Base-by-base conservation (phyloP, 2,888 invertebrate species). In the Microctonus hyperodae region DNA sequence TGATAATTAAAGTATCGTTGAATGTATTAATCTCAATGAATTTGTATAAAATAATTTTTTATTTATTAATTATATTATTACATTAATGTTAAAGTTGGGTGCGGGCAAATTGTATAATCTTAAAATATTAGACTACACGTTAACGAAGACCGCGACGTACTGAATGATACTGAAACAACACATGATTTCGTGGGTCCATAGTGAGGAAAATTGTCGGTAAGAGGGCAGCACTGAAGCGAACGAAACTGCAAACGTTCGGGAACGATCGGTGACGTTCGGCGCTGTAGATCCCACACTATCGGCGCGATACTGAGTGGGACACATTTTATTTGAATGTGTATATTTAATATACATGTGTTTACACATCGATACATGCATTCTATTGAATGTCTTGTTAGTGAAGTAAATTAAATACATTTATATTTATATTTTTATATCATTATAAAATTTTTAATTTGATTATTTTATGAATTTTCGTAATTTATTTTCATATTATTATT, bases 181-280 rank as follows among this genome's bases (percentile, higher is more conserved):
- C 73, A 73, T 73, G 73, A 73, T 72, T 72, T 68, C 63, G 61
- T 63, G 57, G 61, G 65, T 65, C 58, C 16, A 28, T 78, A 76
- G 76, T 77, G 70, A 44, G 11, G 22, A 2, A 60, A 65, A 65
- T 65, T 20, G 69, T 60, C 73, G 70, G 35, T 5, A n/a, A 76
- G 79, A 48, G 68, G 73, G 76, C 78, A 70, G 64, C 75, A 78
- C 75, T 62, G 20, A 16, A 16, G 44, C 20, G 57, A 23, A 6
- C 16, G 6, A 22, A 37, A 35, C 20, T 51, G 16, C 20, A 23
- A 23, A 11, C 13, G 16, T n/a, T 51, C 56, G 63, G 40, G 28
- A 11, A 31, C 2, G 13, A 37, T 67, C 66, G 62, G 62, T 11
- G n/a, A 4, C 1, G 51, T 13, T 67, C 63, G 63, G 59, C 51